A percentile compares a stretch with the other conserved stretches of the same genome.
Evolutionary conservation across 2,888 invertebrate genomes (phyloP).

Genomic region (Drosophila sordidapex): DNA sequence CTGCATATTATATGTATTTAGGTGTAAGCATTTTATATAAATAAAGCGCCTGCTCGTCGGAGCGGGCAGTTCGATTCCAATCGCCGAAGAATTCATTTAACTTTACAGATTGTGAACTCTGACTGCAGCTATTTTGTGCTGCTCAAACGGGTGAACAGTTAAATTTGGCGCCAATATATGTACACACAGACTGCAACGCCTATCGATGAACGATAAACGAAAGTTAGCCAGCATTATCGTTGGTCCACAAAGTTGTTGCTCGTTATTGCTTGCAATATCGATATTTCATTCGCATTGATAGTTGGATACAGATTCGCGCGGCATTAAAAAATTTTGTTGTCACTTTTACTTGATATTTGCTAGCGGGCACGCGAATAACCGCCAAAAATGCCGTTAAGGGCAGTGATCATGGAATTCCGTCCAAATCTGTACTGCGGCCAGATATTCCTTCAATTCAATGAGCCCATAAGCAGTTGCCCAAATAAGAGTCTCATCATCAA

Average conservation of each 20-base stretch:
- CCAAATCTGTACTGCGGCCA: conserved; percentile 80
- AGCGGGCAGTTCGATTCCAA: no score
- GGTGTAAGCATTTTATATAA: no score
- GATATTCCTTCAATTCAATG: conserved; percentile 76
- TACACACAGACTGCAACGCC: conserved; percentile 6
- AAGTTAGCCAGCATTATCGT: no score
- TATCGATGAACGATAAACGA: conserved; percentile 23
- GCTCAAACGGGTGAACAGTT: conserved; percentile 58
- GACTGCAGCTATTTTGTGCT: conserved; percentile 78
- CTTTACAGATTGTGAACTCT: conserved; percentile 76
- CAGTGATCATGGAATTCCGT: conserved; percentile 80
- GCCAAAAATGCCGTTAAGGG: conserved; percentile 71
- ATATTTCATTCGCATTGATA: conserved; percentile 5
- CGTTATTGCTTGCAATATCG: conserved; percentile 4
- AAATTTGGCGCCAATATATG: conserved; percentile 2
- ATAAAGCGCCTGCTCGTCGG: no score
- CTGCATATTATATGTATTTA: no score
- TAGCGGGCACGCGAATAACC: neutral
- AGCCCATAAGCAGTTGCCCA: conserved; percentile 50
- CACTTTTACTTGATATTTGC: conserved; percentile 1
- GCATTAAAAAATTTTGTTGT: conserved; percentile 11
- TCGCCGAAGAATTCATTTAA: neutral
- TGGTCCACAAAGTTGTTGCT: no score
- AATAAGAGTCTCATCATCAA: conserved; percentile 48
- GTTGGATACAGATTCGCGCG: neutral